Conservation (phyloP, 2,113 vertebrate genomes). For the Lagopus leucura region DNA sequence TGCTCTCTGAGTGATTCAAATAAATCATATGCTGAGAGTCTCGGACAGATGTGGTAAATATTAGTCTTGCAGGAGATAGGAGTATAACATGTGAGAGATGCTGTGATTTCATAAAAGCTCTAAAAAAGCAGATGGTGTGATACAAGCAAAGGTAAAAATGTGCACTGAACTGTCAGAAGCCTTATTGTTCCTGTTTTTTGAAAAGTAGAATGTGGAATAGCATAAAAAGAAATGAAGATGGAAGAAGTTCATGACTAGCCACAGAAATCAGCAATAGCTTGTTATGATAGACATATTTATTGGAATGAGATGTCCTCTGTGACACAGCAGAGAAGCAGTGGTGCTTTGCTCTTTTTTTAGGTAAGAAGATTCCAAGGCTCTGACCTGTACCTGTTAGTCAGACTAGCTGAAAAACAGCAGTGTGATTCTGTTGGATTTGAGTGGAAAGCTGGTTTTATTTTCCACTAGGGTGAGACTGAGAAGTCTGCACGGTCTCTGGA, state of each 20-base stretch:
- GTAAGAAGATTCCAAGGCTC: not conserved
- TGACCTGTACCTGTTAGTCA: not conserved
- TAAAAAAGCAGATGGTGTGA: not conserved
- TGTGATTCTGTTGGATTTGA: not conserved
- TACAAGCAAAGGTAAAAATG: not conserved
- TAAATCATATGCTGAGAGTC: not conserved
- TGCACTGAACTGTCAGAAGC: not conserved
- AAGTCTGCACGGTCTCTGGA: not conserved
- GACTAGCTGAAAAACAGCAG: not conserved
- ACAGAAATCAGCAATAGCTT: not conserved
- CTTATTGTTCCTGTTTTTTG: not conserved
- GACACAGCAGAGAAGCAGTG: not conserved
- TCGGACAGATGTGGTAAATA: constrained; percentile 10
- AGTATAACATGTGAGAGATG: not conserved
- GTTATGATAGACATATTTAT: not conserved
- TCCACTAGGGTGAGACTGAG: not conserved
- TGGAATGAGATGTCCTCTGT: not conserved
- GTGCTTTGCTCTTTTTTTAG: not conserved
- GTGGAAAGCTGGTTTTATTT: not conserved
- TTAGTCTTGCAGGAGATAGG: not conserved
- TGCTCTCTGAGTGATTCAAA: not conserved
- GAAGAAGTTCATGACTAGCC: not conserved
- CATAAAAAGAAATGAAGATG: not conserved
- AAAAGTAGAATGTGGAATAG: not conserved
- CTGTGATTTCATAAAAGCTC: constrained; percentile 2